These are phyloP conservation scores for Pelobates fuscus DNA, from an alignment of 2,113 vertebrate genomes.

Conservation along the genomic window DNA sequence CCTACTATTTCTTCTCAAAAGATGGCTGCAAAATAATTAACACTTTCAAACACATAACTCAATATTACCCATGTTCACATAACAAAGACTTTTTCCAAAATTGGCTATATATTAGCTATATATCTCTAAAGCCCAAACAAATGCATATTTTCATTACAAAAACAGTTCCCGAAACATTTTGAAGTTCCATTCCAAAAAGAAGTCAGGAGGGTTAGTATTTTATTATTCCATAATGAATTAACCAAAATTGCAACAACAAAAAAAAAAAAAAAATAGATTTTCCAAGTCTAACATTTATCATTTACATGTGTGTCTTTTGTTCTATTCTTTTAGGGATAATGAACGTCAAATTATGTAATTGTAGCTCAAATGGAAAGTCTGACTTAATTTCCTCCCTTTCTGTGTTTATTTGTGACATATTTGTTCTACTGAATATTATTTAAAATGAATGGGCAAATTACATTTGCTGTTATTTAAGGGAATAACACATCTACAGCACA, in stretches of 20 bases:
- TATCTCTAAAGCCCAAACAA: too few species aligned
- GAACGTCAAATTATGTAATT: neutral
- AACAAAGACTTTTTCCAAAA: too few species aligned
- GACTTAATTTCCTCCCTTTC: constrained; percentile 10
- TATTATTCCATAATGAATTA: too few species aligned
- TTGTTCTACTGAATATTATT: constrained; percentile 20
- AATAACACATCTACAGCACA: constrained; percentile 12
- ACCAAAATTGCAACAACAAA: neutral
- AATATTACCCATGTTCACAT: too few species aligned
- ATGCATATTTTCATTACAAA: too few species aligned
- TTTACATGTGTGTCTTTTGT: neutral
- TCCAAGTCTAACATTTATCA: neutral
- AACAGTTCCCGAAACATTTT: too few species aligned
- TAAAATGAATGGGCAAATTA: constrained; percentile 19
- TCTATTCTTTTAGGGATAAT: neutral
- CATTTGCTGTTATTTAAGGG: constrained; percentile 24
- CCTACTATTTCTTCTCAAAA: too few species aligned
- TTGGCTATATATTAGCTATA: too few species aligned
- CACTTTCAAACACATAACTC: too few species aligned
- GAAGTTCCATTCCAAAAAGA: too few species aligned
- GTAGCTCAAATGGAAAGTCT: neutral
- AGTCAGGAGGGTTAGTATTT: too few species aligned
- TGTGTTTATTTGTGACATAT: constrained; percentile 24
- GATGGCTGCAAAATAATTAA: too few species aligned
- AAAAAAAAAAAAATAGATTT: neutral